A percentile compares a stretch with the other conserved stretches of the same genome.
phyloP scores from a whole-genome alignment of 2,797 vertebrate genomes.

The Lepilemur septentrionalis region DNA sequence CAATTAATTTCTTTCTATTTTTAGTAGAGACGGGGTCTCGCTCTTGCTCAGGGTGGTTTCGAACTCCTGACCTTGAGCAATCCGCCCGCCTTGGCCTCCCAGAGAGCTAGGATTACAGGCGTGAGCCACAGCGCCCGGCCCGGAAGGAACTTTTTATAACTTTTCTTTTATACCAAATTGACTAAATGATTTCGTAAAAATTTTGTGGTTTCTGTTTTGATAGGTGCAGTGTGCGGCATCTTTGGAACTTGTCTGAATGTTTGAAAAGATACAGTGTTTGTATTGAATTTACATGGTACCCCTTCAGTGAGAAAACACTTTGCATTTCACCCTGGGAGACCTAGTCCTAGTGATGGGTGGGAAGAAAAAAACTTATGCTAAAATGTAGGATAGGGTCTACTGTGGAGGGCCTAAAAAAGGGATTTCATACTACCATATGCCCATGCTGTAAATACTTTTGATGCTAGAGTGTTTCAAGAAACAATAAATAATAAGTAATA shows the following conservation, averaged over 20 bases:
- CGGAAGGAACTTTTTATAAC: not conserved
- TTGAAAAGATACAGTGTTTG: slow-evolving; percentile 18
- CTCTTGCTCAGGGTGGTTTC: too few relatives aligned
- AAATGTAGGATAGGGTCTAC: not conserved
- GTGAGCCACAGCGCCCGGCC: too few relatives aligned
- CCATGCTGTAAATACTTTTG: not conserved
- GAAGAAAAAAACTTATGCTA: not conserved
- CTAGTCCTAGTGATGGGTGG: not conserved
- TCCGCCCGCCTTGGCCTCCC: too few relatives aligned
- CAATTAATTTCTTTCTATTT: not conserved
- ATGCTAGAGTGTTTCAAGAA: slow-evolving; percentile 23
- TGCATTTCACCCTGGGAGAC: not conserved
- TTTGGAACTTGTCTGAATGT: slow-evolving; percentile 42
- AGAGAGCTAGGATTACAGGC: too few relatives aligned
- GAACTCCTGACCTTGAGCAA: too few relatives aligned
- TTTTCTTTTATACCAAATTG: slow-evolving; percentile 26
- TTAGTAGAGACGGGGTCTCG: too few relatives aligned
- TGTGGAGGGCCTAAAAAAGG: not conserved
- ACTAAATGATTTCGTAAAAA: slow-evolving; percentile 38
- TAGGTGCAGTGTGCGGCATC: not conserved
- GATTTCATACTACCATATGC: not conserved
- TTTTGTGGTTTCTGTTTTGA: not conserved
- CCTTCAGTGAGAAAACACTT: slow-evolving; percentile 9
- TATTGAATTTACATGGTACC: not conserved
- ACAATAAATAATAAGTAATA: not conserved